phyloP scores from a whole-genome alignment of 2,113 vertebrate species.

The Sebastes fasciatus region DNA sequence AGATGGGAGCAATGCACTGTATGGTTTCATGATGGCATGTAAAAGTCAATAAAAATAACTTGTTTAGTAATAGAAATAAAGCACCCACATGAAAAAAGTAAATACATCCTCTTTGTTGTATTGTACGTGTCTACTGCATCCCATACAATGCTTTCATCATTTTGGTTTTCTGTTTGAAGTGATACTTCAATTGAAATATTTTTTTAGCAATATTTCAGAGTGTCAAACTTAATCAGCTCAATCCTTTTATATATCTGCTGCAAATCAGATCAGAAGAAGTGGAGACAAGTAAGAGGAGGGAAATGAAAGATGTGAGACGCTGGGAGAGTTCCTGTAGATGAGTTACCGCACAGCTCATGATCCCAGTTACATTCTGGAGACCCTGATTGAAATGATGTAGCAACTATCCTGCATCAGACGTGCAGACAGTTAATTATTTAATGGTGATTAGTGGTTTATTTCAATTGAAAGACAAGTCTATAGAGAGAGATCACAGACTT shows the following conservation, averaged over 20 bases:
- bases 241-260: slow-evolving; percentile 19
- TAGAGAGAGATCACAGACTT: neutral
- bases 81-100: no score
- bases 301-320: slow-evolving; percentile 48
- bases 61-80: no score
- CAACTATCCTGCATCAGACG: slow-evolving; percentile 2
- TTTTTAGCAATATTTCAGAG: no score
- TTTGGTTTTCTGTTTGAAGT: neutral
- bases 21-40: no score
- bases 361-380: neutral
- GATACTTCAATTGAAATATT: no score
- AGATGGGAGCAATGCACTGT: no score
- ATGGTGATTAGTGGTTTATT: neutral
- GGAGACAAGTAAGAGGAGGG: slow-evolving; percentile 20
- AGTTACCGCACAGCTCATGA: slow-evolving; percentile 31
- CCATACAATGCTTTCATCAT: slow-evolving; percentile 26
- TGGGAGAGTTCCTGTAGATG: slow-evolving; percentile 28
- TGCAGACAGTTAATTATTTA: neutral
- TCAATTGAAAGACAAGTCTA: neutral
- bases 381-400: neutral
- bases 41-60: no score
- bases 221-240: slow-evolving; percentile 41
- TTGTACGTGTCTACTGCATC: neutral
- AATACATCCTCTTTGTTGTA: neutral
- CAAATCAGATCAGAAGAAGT: slow-evolving; percentile 45